phyloP scores from a whole-genome alignment of 2,113 vertebrate genomes.

The Cochlearius cochlearius region DNA sequence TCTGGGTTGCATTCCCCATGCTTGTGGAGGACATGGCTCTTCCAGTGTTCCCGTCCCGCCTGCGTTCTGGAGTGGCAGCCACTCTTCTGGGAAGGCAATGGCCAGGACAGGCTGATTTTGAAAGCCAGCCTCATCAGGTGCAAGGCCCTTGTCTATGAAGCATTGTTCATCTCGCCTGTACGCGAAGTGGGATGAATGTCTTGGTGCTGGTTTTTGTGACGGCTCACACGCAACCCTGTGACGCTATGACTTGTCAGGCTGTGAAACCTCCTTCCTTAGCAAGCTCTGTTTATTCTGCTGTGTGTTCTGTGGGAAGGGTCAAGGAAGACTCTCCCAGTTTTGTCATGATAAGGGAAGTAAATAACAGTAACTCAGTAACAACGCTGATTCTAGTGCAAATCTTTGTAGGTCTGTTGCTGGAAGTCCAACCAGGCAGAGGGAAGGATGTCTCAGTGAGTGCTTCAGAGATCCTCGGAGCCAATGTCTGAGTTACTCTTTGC shows the following conservation, averaged over 20 bases:
- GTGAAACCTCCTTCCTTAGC: not conserved
- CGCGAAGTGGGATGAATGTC: not conserved
- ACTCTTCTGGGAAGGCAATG: not conserved
- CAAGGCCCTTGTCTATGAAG: not conserved
- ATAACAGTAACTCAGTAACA: not conserved
- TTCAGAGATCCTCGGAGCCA: not conserved
- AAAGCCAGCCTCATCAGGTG: not conserved
- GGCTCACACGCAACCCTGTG: fast-evolving
- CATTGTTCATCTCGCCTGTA: not conserved
- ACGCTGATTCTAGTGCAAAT: not conserved
- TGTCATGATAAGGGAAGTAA: not conserved
- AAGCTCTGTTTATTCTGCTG: not conserved
- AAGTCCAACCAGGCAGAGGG: not conserved
- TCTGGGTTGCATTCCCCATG: not conserved
- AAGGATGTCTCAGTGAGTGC: not conserved
- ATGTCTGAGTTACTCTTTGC: not conserved
- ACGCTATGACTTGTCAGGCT: not conserved
- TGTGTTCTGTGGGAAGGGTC: not conserved
- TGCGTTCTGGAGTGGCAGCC: not conserved
- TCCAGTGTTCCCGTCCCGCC: fast-evolving
- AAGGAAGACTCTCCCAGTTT: not conserved
- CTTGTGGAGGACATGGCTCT: not conserved
- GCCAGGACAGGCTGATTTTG: not conserved
- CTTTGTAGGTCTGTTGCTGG: not conserved
- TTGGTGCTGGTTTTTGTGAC: not conserved